A percentile compares a stretch with the other conserved stretches of the same genome.
Conservation (phyloP, 2,888 invertebrate genomes). For the Apeira syringaria region DNA sequence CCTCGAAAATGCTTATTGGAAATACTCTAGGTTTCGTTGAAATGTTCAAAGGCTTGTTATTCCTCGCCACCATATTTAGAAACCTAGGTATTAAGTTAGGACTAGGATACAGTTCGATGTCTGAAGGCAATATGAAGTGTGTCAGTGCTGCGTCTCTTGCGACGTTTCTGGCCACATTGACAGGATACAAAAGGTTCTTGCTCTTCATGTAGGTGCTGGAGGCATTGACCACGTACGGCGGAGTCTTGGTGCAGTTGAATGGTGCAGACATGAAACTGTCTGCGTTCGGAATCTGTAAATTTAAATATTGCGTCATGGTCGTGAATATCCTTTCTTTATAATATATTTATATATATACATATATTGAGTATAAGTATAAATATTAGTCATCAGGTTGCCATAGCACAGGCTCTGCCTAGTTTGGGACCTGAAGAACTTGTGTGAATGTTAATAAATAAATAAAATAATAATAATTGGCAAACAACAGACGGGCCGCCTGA, state of each 20-base stretch:
- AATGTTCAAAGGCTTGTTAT: constrained; percentile 85
- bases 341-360: no score
- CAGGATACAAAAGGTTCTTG: constrained; percentile 93
- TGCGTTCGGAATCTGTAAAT: constrained; percentile 86
- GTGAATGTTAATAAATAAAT: no score
- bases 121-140: constrained; percentile 92
- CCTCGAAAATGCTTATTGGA: constrained; percentile 95
- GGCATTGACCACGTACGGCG: constrained; percentile 87
- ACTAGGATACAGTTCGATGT: constrained; percentile 96
- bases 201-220: constrained; percentile 90
- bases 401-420: no score
- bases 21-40: constrained; percentile 88
- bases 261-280: constrained; percentile 84
- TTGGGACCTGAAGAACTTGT: no score
- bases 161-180: constrained; percentile 95
- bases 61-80: constrained; percentile 92
- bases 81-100: constrained; percentile 91
- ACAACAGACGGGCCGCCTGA: no score
- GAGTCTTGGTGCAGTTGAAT: constrained; percentile 88
- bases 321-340: no score
- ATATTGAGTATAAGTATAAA: no score
- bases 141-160: constrained; percentile 93
- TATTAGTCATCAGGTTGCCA: no score
- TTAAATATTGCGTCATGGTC: background rate
- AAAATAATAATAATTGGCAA: no score